Evolutionary conservation across 2,113 vertebrate genomes (phyloP).

Genomic region (Crotalus viridis): DNA sequence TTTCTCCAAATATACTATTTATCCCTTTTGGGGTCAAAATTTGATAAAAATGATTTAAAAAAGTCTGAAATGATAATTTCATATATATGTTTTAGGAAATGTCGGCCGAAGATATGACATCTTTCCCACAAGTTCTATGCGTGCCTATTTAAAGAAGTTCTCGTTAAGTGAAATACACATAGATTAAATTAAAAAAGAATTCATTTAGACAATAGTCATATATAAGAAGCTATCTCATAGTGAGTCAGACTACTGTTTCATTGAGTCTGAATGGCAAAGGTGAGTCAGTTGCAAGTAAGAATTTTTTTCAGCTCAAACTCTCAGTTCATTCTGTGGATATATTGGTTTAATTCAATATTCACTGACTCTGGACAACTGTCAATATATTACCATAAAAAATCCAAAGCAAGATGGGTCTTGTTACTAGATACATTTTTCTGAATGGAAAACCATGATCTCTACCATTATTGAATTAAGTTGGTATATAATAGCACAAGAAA

Average conservation of each 20-base stretch:
- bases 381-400: neutral
- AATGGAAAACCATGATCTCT: neutral
- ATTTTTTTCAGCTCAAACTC: neutral
- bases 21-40: neutral
- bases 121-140: neutral
- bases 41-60: neutral
- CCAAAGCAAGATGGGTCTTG: neutral
- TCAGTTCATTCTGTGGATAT: neutral
- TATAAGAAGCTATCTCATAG: neutral
- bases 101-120: neutral
- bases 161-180: neutral
- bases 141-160: neutral
- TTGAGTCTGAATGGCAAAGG: neutral
- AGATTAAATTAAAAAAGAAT: neutral
- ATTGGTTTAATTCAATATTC: neutral
- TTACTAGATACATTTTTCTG: neutral
- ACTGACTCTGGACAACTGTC: neutral
- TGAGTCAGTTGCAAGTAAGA: neutral
- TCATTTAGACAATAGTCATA: neutral
- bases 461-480: neutral
- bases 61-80: neutral
- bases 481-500: neutral
- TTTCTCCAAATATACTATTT: neutral
- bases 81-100: neutral
- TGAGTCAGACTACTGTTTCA: neutral